Evolutionary conservation across 2,888 invertebrate species (phyloP).

Genomic region (Chironomus riparius): DNA sequence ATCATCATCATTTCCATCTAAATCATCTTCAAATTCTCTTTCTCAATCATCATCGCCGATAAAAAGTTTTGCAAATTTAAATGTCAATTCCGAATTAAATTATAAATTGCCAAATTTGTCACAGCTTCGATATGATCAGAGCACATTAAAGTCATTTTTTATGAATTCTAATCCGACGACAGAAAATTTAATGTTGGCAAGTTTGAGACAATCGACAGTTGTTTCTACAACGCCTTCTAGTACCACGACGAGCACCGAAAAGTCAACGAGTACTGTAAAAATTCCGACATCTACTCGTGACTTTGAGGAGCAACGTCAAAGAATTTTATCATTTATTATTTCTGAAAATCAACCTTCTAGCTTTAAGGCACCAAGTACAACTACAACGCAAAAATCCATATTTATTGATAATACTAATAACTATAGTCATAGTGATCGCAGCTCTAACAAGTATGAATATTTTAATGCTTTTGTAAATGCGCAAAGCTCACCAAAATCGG

Average conservation of each 20-base stretch:
- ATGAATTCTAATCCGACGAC: slow-evolving; percentile 26
- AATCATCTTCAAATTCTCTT: slow-evolving; percentile 28
- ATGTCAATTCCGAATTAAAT: neutral
- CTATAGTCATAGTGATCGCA: neutral
- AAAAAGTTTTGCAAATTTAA: neutral
- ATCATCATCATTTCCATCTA: slow-evolving; percentile 33
- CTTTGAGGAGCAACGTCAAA: slow-evolving; percentile 28
- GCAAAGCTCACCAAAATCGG: neutral
- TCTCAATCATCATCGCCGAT: slow-evolving; percentile 16
- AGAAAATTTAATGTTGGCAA: neutral
- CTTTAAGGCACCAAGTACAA: slow-evolving; percentile 1
- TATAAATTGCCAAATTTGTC: slow-evolving; percentile 27
- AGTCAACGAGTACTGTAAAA: slow-evolving; percentile 14
- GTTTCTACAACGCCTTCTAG: slow-evolving; percentile 4
- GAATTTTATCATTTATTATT: slow-evolving; percentile 23
- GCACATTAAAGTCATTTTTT: slow-evolving; percentile 24
- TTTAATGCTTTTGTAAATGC: slow-evolving; percentile 28
- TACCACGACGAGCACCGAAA: slow-evolving; percentile 25
- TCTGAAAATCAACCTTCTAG: slow-evolving; percentile 23
- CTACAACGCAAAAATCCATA: neutral
- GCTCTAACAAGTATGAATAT: slow-evolving; percentile 11
- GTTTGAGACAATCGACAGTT: neutral
- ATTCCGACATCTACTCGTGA: slow-evolving; percentile 34
- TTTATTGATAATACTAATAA: neutral
- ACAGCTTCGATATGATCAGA: slow-evolving; percentile 15